phyloP scores from a whole-genome alignment of 2,113 vertebrate genomes.

The Psephotus haematonotus region DNA sequence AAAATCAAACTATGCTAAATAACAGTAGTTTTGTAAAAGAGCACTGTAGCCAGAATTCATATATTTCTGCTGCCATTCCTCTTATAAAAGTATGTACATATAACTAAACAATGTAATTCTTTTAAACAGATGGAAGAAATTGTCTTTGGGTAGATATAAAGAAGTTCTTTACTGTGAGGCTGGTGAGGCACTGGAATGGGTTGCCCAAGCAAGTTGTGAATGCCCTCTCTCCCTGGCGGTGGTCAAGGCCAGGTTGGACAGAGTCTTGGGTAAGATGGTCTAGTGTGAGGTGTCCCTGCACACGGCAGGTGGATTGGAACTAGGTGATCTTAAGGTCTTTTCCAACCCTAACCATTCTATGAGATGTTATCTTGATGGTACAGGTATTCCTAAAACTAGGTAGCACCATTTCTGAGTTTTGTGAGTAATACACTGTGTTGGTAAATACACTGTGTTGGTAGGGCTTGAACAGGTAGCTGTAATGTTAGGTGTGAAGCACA shows the following conservation, averaged over 20 bases:
- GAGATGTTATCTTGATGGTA: conserved; percentile 26
- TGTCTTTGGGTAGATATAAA: conserved; percentile 26
- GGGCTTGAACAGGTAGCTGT: not conserved
- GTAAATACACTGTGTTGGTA: not conserved
- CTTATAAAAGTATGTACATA: not conserved
- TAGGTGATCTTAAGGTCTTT: too few species aligned
- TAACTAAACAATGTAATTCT: not conserved
- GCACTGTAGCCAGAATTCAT: not conserved
- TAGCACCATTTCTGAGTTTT: conserved; percentile 47
- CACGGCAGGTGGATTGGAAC: too few species aligned
- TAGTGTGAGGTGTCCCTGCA: too few species aligned
- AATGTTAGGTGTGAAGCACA: conserved; percentile 43
- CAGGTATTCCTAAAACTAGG: conserved; percentile 37
- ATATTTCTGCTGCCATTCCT: conserved; percentile 20
- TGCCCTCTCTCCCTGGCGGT: too few species aligned
- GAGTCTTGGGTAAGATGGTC: too few species aligned
- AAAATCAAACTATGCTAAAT: conserved; percentile 10
- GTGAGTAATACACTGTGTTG: not conserved
- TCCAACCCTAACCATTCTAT: too few species aligned
- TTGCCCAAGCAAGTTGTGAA: too few species aligned
- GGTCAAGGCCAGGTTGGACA: too few species aligned
- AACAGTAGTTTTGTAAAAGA: conserved; percentile 3
- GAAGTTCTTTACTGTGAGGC: too few species aligned
- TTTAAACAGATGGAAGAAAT: conserved; percentile 66
- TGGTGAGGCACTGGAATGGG: too few species aligned